phyloP scores from a whole-genome alignment of 2,888 invertebrate genomes.

The Scaptomyza parva region DNA sequence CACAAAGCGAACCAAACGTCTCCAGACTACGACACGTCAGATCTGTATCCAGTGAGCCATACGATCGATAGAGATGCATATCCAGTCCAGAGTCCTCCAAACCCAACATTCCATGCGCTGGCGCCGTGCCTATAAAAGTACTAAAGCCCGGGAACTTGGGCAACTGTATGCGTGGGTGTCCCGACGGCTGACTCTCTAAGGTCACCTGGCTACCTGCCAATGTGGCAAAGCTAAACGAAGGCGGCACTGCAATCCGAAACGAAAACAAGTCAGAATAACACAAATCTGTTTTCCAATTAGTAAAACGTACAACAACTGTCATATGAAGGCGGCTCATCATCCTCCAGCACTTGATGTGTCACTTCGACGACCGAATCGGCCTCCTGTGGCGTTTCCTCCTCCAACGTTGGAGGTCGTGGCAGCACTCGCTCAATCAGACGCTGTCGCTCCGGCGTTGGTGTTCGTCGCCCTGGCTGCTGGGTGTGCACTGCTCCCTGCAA shows the following conservation, averaged over 20 bases:
- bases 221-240: slow-evolving; percentile 82
- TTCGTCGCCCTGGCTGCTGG: slow-evolving; percentile 59
- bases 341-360: slow-evolving; percentile 56
- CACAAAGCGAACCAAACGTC: slow-evolving; percentile 77
- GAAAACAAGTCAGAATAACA: too few species aligned
- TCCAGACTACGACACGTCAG: slow-evolving; percentile 77
- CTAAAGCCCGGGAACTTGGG: slow-evolving; percentile 80
- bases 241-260: slow-evolving; percentile 69
- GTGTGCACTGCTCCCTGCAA: slow-evolving; percentile 50
- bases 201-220: slow-evolving; percentile 76
- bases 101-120: slow-evolving; percentile 46
- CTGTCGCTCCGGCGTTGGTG: slow-evolving; percentile 66
- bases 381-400: slow-evolving; percentile 55
- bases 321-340: slow-evolving; percentile 81
- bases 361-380: slow-evolving; percentile 43
- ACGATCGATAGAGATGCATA: slow-evolving; percentile 72
- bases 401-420: slow-evolving; percentile 49
- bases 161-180: slow-evolving; percentile 67
- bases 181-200: slow-evolving; percentile 56
- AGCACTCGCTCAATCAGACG: slow-evolving; percentile 63
- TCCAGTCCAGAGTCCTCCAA: slow-evolving; percentile 74
- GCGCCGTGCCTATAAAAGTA: slow-evolving; percentile 69
- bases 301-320: slow-evolving; percentile 79
- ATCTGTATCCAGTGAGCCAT: slow-evolving; percentile 74
- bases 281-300: too few species aligned